Evolutionary conservation across 1,140 invertebrate genomes (phyloP), one percentile per base, ranked within the genome.

Genomic region (Trichonephila clavata): DNA sequence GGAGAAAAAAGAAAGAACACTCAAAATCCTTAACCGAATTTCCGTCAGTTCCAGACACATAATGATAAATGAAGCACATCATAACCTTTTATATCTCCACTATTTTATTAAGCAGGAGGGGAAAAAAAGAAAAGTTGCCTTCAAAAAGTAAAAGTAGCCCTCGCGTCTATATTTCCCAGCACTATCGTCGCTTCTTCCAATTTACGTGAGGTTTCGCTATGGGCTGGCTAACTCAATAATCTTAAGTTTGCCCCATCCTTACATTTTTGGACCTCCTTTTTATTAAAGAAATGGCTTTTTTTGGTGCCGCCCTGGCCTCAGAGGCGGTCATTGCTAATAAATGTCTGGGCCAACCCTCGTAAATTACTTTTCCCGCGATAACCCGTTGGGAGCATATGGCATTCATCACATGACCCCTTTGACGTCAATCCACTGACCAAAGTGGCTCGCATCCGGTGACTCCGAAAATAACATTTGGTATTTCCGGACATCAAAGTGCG

Each of bases 371-470:
- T 60, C 20, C 32, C 24, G 27, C 84, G 84, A 86, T 86, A 86
- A 63, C 84, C 84, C 84, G 84, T 86, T 14, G 84, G 84, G 84
- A 86, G 60, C 84, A 63, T 21, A 86, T 86, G 84, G 84, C 57
- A 60, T 61, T 86, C 84, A 24, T 86, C 84, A 86, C 59, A 21
- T 39, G 84, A 63, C 59, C 84, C 3, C n/a, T 8, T 20, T 86
- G 84, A 86, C 84, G 84, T 86, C 84, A 86, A 39, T 32, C 8
- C 32, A 14, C 24, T 63, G 84, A 63, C 84, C 84, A 57, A 32
- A 86, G 39, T 60, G 57, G 24, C 10, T 20, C 2, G 16, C 20
- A n/a, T 83, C 50, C 81, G 81, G 81, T 59, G 81, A 27, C 14
- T 77, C 27, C 50, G 32, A 77, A 77, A 77, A 77, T 77, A 77